These are phyloP conservation scores for Dasypogon diadema DNA, from an alignment of 2,888 invertebrate genomes.

Conservation along the genomic window DNA sequence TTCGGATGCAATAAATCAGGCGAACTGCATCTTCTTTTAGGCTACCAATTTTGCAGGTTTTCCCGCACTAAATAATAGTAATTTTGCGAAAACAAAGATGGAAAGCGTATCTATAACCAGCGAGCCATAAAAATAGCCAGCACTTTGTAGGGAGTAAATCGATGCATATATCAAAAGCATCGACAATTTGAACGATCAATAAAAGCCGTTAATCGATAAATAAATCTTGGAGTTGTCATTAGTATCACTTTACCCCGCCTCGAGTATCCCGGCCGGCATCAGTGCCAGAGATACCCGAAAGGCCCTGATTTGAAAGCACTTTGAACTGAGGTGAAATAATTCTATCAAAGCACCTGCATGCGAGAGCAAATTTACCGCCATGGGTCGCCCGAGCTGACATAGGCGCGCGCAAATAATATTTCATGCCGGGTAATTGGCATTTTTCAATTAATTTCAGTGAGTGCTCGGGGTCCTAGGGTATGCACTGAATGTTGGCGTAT, in stretches of 20 bases:
- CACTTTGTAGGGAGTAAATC: slow-evolving; percentile 37
- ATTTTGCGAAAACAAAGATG: slow-evolving; percentile 17
- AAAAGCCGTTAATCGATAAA: slow-evolving; percentile 53
- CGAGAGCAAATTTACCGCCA: slow-evolving; percentile 50
- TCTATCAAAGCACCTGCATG: slow-evolving; percentile 53
- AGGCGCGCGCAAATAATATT: slow-evolving; percentile 54
- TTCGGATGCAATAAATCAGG: slow-evolving; percentile 4
- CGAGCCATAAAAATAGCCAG: slow-evolving; percentile 21
- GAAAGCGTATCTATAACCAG: neutral
- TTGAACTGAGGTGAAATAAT: slow-evolving; percentile 51
- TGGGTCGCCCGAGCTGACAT: slow-evolving; percentile 35
- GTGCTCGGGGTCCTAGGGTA: slow-evolving; percentile 10
- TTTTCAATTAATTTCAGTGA: slow-evolving; percentile 53
- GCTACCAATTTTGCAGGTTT: slow-evolving; percentile 5
- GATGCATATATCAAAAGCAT: slow-evolving; percentile 52
- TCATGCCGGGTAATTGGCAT: slow-evolving; percentile 54
- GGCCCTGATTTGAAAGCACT: slow-evolving; percentile 51
- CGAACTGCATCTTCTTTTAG: slow-evolving; percentile 1
- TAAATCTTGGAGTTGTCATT: slow-evolving; percentile 50
- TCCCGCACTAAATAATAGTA: slow-evolving; percentile 6
- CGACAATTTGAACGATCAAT: slow-evolving; percentile 53
- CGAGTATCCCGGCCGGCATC: neutral
- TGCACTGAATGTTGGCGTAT: slow-evolving; percentile 16
- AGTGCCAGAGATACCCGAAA: slow-evolving; percentile 8
- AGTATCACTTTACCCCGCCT: slow-evolving; percentile 28